Evolutionary conservation across 2,888 invertebrate genomes (phyloP), one percentile per base, ranked within the genome.

Genomic region (Hirtodrosophila confusa): DNA sequence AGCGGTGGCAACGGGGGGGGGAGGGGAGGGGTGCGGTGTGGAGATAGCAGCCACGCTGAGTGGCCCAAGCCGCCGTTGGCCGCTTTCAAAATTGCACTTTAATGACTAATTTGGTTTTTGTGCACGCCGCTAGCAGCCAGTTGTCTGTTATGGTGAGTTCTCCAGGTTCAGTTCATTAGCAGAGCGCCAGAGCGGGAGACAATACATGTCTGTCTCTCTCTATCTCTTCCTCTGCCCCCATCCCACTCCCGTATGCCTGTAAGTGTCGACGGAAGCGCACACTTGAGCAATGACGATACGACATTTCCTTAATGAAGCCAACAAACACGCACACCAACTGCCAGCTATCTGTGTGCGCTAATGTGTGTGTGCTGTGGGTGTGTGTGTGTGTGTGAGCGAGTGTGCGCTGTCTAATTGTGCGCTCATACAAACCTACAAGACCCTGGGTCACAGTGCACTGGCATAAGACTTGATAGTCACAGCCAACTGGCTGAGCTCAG

Each of bases 251-350:
- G 40, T 64, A 43, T 17, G 61, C 11, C 51, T 44, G 63, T 49
- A 69, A 80, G 78, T 80, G 86, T 75, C 72, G 78, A 73, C 89
- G 89, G 89, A 89, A 89, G 75, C 77, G 76, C 74, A 76, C 80
- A 89, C 78, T 89, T 89, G 80, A 84, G 82, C 88, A 80, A 79
- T 84, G 84, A 80, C 84, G 80, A 83, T 86, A 78, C 79, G 79
- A 89, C 88, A 86, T 89, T 89, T 88, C 86, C 88, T 86, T 89
- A 89, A 89, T 88, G 89, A 88, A 83, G 86, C 73, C 78, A 80
- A 80, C 69, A 64, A 58, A 67, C 63, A 69, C 63, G 56, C 62
- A 60, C 60, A 58, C 51, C 11, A 41, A 37, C 43, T 35, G 17
- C 47, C 37, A 17, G 11, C 48, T 37, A 55, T 55, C 39, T 65